These are phyloP conservation scores for Tricholauxania praeusta DNA, from an alignment of 2,888 invertebrate species.

Conservation along the genomic window DNA sequence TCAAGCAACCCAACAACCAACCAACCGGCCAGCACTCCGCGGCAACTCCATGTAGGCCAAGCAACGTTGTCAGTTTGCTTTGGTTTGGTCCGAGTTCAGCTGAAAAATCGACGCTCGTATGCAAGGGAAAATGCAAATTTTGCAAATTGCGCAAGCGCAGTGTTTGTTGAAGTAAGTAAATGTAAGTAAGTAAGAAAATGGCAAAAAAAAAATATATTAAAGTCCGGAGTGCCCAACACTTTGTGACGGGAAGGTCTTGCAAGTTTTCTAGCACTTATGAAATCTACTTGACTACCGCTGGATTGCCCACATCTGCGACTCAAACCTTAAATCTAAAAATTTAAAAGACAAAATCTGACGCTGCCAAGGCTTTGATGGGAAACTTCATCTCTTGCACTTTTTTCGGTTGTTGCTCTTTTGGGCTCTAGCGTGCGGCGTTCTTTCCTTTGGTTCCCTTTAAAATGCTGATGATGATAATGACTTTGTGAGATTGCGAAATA, in stretches of 20 bases:
- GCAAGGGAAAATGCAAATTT: slow-evolving; percentile 32
- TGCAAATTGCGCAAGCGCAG: slow-evolving; percentile 31
- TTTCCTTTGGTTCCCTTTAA: slow-evolving; percentile 17
- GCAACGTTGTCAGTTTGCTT: neutral
- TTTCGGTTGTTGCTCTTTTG: slow-evolving; percentile 3
- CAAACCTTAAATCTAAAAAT: slow-evolving; percentile 6
- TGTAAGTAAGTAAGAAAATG: neutral
- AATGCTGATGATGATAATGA: slow-evolving; percentile 21
- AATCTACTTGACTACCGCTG: neutral
- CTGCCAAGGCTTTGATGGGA: slow-evolving; percentile 27
- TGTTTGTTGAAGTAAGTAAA: neutral
- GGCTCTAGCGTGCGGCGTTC: neutral
- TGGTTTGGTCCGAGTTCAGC: neutral
- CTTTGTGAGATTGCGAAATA: slow-evolving; percentile 16
- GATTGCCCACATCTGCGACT: slow-evolving; percentile 6
- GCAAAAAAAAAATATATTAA: neutral
- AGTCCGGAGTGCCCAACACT: slow-evolving; percentile 3
- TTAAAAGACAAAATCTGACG: slow-evolving; percentile 24
- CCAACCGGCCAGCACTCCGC: neutral
- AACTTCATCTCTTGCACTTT: neutral
- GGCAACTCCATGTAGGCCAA: neutral
- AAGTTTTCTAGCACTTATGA: too few relatives aligned
- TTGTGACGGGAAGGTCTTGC: too few relatives aligned
- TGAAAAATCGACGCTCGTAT: neutral
- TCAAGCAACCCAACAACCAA: neutral